phyloP scores from a whole-genome alignment of 2,888 invertebrate genomes.

The Drosophila silvestris region DNA sequence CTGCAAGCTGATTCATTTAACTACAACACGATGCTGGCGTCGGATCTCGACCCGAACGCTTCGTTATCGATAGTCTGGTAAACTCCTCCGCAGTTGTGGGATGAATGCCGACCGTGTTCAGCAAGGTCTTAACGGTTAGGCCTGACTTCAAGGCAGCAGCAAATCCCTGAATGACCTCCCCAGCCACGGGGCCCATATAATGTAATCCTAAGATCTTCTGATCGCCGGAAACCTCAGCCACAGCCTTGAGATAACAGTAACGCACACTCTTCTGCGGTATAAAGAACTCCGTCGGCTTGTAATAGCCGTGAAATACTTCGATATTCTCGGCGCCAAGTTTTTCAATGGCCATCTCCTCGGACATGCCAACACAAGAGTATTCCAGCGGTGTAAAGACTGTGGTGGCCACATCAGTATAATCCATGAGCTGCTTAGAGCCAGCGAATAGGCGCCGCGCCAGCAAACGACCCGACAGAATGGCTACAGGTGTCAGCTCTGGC shows the following conservation, averaged over 20 bases:
- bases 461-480: constrained; percentile 94
- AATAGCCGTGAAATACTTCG: constrained; percentile 96
- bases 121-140: constrained; percentile 91
- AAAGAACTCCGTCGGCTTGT: constrained; percentile 97
- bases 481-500: constrained; percentile 97
- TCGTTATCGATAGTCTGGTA: constrained; percentile 94
- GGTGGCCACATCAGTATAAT: constrained; percentile 94
- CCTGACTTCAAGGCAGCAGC: constrained; percentile 94
- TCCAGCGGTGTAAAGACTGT: constrained; percentile 98
- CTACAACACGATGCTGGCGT: constrained; percentile 97
- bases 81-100: constrained; percentile 97
- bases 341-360: constrained; percentile 92
- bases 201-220: constrained; percentile 95
- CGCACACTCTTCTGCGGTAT: constrained; percentile 94
- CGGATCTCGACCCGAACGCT: constrained; percentile 95
- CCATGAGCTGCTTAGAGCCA: constrained; percentile 88
- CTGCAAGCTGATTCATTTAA: constrained; percentile 86
- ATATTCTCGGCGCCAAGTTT: constrained; percentile 91
- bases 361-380: constrained; percentile 95
- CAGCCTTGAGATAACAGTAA: constrained; percentile 95
- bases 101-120: constrained; percentile 95
- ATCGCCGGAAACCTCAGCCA: constrained; percentile 88
- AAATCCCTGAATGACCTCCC: constrained; percentile 97
- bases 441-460: constrained; percentile 91
- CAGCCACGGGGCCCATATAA: constrained; percentile 95